Evolutionary conservation across 2,113 vertebrate genomes (phyloP).

Genomic region (Phalacrocorax brasilianus): DNA sequence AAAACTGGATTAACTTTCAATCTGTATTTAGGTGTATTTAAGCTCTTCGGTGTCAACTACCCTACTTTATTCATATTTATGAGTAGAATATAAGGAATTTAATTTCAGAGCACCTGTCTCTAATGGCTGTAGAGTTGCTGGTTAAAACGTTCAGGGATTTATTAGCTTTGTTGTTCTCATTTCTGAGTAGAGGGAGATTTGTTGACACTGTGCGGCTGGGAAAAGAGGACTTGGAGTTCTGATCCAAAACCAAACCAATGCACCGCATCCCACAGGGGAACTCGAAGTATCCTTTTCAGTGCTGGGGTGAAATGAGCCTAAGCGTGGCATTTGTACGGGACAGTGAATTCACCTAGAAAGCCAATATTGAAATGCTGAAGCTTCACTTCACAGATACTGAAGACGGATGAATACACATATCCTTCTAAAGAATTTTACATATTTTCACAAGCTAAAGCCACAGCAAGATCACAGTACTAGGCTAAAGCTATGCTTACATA

Average conservation of each 20-base stretch:
- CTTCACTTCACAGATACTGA: background rate
- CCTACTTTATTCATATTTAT: background rate
- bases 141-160: background rate
- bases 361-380: background rate
- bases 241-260: background rate
- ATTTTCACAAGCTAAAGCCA: background rate
- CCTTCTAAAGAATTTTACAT: fast-evolving
- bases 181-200: background rate
- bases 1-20: background rate
- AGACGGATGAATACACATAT: background rate
- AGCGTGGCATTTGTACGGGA: background rate
- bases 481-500: background rate
- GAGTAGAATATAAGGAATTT: background rate
- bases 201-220: background rate
- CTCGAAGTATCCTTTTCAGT: background rate
- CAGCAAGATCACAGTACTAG: fast-evolving
- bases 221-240: background rate
- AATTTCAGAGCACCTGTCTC: background rate
- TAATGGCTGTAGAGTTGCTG: background rate
- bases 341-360: background rate
- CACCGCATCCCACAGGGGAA: background rate
- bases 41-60: background rate
- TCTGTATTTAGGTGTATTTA: background rate
- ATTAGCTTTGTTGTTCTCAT: background rate
- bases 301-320: background rate